Conservation (phyloP, 2,797 vertebrate species). For the Onychomys torridus region DNA sequence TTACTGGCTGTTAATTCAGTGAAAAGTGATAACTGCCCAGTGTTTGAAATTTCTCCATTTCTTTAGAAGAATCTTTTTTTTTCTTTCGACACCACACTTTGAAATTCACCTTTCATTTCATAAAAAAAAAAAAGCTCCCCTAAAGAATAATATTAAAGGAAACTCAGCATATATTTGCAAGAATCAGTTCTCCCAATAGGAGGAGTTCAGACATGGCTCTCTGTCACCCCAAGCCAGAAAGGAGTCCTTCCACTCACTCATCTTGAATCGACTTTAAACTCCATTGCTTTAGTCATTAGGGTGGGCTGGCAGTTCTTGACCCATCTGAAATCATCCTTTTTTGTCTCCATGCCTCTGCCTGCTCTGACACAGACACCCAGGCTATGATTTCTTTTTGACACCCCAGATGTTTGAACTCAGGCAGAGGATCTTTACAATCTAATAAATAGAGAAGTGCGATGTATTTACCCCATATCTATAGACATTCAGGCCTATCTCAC, state of each 20-base stretch:
- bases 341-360: background rate
- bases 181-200: background rate
- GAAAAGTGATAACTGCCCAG: background rate
- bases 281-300: background rate
- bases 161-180: constrained; percentile 16
- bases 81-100: background rate
- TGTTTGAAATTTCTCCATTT: constrained; percentile 42
- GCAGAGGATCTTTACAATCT: constrained; percentile 59
- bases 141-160: constrained; percentile 6
- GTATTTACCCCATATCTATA: constrained; percentile 41
- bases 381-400: constrained; percentile 64
- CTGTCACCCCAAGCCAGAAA: background rate
- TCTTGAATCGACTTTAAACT: constrained; percentile 3
- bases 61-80: background rate
- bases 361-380: background rate
- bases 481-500: constrained; percentile 39
- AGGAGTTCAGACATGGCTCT: background rate
- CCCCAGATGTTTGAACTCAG: constrained; percentile 50
- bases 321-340: background rate
- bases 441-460: constrained; percentile 57
- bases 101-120: constrained; percentile 52
- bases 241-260: background rate
- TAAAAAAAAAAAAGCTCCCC: background rate
- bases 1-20: background rate
- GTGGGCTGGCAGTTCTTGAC: background rate